Base-by-base conservation (phyloP, 1,140 invertebrate genomes). In the Rhagoletis zephyria region DNA sequence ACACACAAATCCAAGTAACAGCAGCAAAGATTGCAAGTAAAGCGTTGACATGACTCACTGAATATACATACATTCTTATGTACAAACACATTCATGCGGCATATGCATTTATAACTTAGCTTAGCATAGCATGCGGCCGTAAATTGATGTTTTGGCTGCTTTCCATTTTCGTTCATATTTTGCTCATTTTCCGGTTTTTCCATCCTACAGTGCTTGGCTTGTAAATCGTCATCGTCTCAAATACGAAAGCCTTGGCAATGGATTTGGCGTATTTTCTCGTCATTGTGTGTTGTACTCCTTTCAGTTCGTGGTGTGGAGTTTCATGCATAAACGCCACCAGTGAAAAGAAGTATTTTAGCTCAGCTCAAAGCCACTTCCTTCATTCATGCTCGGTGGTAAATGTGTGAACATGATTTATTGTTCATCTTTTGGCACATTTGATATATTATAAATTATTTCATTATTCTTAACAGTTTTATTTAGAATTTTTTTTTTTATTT, bases 351-450 rank as follows among this genome's bases (percentile, higher is more conserved):
- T 56, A 51, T 19, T 81, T 81, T 56, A 42, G 51, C 10, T 59
- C 56, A 51, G n/a, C 48, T 56, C 74, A 59, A 19, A 4, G 74
- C 74, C 74, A 19, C 10, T 19, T 16, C 5, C n/a, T 51, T 4
- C n/a, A 51, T 51, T 30, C 48, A 7, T 3, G 6, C 48, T 81
- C 48, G 45, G 19, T 81, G 51, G 48, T 30, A 30, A 56, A 81
- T 81, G 74, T 81, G 74, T 81, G 74, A 81, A 81, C 4, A 81
- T 56, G 45, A 81, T 81, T 81, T 81, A 81, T 81, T 81, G 74
- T 30, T 3, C 19, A 81, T n/a, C 12, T 81, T 81, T 81, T 81
- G 74, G 74, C 74, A 81, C 74, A 59, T 81, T 30, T 81, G 74
- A 14, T 1, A 14, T 77, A 48, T 48, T 64, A 7, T 60, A 60